A percentile compares a stretch with the other conserved stretches of the same genome.
These are phyloP conservation scores for Caenorhabditis angaria DNA, from an alignment of 2,888 invertebrate genomes.

Conservation along the genomic window DNA sequence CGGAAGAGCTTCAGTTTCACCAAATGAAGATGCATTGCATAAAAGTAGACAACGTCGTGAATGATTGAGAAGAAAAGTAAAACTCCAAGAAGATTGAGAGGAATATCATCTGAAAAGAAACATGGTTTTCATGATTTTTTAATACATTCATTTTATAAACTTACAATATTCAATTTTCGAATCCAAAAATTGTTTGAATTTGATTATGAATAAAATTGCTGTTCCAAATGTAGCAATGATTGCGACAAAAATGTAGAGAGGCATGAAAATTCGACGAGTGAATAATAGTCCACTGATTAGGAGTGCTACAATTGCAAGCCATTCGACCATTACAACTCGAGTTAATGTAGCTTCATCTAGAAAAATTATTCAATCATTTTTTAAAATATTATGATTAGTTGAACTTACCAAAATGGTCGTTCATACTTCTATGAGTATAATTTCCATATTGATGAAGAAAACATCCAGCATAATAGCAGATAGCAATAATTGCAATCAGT, in stretches of 20 bases:
- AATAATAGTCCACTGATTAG: conserved; percentile 19
- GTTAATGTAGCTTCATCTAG: conserved; percentile 29
- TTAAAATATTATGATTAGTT: neutral
- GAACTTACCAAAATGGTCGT: conserved; percentile 19
- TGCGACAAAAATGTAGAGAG: conserved; percentile 28
- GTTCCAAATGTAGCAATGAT: conserved; percentile 31
- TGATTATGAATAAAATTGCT: conserved; percentile 21
- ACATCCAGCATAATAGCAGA: conserved; percentile 18
- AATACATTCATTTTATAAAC: neutral
- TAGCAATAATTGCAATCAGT: conserved; percentile 12
- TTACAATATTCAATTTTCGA: conserved; percentile 22
- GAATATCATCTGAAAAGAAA: conserved; percentile 29
- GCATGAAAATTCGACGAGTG: conserved; percentile 35
- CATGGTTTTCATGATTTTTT: too few relatives aligned
- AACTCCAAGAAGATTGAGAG: conserved; percentile 32
- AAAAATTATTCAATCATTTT: neutral
- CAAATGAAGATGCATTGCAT: conserved; percentile 24
- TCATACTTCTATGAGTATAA: conserved; percentile 8
- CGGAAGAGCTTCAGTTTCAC: neutral
- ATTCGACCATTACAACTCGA: conserved; percentile 27
- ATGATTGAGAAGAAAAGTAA: conserved; percentile 24
- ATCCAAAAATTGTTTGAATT: conserved; percentile 24
- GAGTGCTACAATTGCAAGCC: conserved; percentile 19
- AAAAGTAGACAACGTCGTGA: conserved; percentile 30
- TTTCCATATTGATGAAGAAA: conserved; percentile 36